phyloP scores from a whole-genome alignment of 2,113 vertebrate species.

The Dipodomys spectabilis region DNA sequence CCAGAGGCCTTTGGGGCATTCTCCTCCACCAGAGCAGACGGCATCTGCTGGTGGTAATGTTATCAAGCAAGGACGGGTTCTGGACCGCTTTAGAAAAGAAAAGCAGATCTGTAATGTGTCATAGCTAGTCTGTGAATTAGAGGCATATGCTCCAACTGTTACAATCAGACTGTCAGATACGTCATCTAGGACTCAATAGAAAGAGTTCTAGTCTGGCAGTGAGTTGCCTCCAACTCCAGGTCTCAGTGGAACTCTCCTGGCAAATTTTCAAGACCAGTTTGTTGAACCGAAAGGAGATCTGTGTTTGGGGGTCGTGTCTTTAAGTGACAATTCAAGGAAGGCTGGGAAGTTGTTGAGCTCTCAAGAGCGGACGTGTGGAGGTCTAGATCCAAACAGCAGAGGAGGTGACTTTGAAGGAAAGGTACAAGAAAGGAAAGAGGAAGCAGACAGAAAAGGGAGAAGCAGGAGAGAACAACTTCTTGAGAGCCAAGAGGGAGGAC shows the following conservation, averaged over 20 bases:
- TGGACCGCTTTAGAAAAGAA: neutral
- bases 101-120: neutral
- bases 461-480: neutral
- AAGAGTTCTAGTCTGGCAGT: neutral
- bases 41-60: neutral
- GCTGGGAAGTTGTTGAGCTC: neutral
- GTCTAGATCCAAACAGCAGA: too few species aligned
- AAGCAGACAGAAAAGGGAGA: neutral
- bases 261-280: neutral
- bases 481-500: neutral
- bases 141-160: neutral
- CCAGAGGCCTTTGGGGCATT: too few species aligned
- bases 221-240: neutral
- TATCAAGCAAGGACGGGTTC: neutral
- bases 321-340: neutral
- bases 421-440: neutral
- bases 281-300: neutral
- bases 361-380: neutral
- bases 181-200: neutral
- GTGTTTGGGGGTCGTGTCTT: neutral
- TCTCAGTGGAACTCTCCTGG: too few species aligned
- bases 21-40: neutral
- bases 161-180: neutral
- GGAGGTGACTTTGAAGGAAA: neutral
- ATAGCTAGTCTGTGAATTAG: too few species aligned